Evolutionary conservation across 2,888 invertebrate species (phyloP).

Genomic region (Tipula unca): DNA sequence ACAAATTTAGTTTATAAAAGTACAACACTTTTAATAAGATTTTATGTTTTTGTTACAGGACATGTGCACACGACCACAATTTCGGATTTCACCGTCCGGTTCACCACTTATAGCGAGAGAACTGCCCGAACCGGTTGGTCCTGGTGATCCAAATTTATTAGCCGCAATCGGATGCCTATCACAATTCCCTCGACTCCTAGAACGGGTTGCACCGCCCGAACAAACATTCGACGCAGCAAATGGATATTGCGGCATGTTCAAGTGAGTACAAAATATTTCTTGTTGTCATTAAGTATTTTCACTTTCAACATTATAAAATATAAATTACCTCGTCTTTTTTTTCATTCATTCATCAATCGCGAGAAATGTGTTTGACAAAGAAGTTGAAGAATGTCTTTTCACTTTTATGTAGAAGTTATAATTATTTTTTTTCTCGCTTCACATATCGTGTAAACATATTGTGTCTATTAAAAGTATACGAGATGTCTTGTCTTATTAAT

Average conservation of each 20-base stretch:
- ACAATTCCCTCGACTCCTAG: constrained; percentile 56
- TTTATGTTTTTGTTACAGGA: constrained; percentile 42
- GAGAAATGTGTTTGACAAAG: no score
- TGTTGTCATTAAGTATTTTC: background rate
- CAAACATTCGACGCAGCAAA: constrained; percentile 51
- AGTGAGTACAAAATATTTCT: constrained; percentile 39
- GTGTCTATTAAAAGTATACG: background rate
- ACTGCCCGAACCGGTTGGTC: constrained; percentile 30
- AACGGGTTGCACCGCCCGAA: constrained; percentile 56
- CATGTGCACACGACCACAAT: constrained; percentile 55
- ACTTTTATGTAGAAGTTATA: background rate
- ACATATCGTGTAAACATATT: background rate
- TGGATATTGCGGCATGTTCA: constrained; percentile 57
- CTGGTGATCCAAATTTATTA: constrained; percentile 50
- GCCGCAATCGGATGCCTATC: constrained; percentile 58
- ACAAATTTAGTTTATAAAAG: no score
- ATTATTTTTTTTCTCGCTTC: background rate
- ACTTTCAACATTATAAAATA: background rate
- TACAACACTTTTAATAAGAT: no score
- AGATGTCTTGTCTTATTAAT: background rate
- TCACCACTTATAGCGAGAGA: constrained; percentile 27
- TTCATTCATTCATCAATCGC: background rate
- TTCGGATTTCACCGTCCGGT: constrained; percentile 32
- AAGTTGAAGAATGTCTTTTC: background rate
- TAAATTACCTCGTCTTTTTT: background rate